Base-by-base conservation (phyloP, 1,140 invertebrate species). In the Drosophila athabasca region DNA sequence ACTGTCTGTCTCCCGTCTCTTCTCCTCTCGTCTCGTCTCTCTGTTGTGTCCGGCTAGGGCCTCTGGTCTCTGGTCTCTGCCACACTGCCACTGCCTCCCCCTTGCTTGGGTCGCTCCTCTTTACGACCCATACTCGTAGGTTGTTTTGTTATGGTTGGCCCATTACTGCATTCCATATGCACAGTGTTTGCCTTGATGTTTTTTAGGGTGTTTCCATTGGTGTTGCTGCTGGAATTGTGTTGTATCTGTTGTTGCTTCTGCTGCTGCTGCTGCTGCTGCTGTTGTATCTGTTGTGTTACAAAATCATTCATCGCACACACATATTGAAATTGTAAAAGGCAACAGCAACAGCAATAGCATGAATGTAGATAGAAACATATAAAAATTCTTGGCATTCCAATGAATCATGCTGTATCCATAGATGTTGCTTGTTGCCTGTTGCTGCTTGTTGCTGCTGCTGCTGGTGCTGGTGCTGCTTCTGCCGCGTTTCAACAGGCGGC, bases 341-440 rank as follows among this genome's bases (percentile, higher is more conserved):
- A 83, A 78, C 69, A 75, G 58, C 61, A 64, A 31, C 59, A 64
- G 29, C 26, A 44, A 39, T n/a, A n/a, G 60, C 69, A 75, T 50
- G 50, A 57, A 87, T 69, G 79, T 69, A 82, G 79, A 87, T 88
- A 88, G 75, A 87, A 88, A 88, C 71, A 83, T 83, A 88, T 88
- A 88, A 88, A 88, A 88, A 88, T 88, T 88, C 83, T 83, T 88
- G 72, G 83, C 83, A 88, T 88, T 88, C 83, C 83, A 88, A 82
- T 87, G 82, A 88, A 88, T 88, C 83, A 88, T 88, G 80, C 61
- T 26, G 24, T 26, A 26, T 26, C 24, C 76, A 59, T 51, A 39
- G 35, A 39, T 65, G 59, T 6, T 66, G 76, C 15, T 75, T 73
- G 70, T 9, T 78, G 62, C 13, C 41, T 70, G 62, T 2, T 73